A percentile compares a stretch with the other conserved stretches of the same genome.
Conservation (phyloP, 2,888 invertebrate genomes). For the Lithophane semibrunnea region DNA sequence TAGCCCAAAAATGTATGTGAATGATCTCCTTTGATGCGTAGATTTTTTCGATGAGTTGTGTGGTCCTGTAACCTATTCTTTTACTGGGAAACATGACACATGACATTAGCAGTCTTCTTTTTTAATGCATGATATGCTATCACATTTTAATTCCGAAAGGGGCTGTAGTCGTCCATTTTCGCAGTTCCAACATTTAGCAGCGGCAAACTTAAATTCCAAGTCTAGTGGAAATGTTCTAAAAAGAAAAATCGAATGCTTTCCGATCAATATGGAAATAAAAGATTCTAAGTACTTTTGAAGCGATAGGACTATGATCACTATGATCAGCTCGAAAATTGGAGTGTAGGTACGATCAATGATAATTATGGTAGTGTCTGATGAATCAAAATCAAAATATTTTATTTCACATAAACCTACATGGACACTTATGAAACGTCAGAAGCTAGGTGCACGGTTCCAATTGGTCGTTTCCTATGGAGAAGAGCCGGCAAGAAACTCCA, state of each 20-base stretch:
- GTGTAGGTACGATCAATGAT: too few species aligned
- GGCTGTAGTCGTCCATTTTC: neutral
- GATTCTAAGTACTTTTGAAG: neutral
- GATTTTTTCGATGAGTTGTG: too few species aligned
- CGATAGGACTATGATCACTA: neutral
- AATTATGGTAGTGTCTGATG: too few species aligned
- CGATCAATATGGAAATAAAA: neutral
- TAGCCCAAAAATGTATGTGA: too few species aligned
- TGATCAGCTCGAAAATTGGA: neutral
- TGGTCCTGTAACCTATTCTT: neutral
- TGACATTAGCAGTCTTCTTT: neutral
- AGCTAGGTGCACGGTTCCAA: too few species aligned
- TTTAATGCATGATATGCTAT: neutral
- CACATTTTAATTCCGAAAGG: neutral
- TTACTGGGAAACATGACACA: neutral
- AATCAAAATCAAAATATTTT: too few species aligned
- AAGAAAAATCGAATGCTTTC: neutral
- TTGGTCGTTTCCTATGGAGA: too few species aligned
- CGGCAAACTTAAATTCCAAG: conserved; percentile 4
- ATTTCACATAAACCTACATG: too few species aligned
- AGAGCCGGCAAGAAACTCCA: too few species aligned
- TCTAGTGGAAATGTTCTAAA: conserved; percentile 3
- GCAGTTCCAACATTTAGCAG: conserved; percentile 16
- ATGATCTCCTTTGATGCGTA: too few species aligned
- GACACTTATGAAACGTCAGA: too few species aligned